These are phyloP conservation scores for Rotaria magnacalcarata DNA, from an alignment of 2,888 invertebrate genomes.

Conservation along the genomic window DNA sequence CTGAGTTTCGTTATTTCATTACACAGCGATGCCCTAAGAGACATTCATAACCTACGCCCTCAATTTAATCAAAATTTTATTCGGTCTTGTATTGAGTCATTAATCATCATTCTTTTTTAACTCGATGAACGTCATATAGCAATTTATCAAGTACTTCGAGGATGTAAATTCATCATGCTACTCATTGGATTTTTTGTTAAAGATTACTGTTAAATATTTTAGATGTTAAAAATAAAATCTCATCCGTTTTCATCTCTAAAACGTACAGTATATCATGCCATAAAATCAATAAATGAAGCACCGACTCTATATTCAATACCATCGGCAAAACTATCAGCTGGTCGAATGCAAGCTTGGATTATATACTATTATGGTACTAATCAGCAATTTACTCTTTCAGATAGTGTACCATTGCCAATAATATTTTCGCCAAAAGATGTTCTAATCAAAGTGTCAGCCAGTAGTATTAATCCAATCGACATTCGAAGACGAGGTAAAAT, in stretches of 20 bases:
- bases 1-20: too few relatives aligned
- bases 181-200: too few relatives aligned
- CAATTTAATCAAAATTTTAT: too few relatives aligned
- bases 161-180: too few relatives aligned
- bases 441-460: not conserved
- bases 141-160: too few relatives aligned
- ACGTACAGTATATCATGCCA: not conserved
- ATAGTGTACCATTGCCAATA: not conserved
- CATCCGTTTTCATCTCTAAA: not conserved
- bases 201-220: not conserved
- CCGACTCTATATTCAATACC: not conserved
- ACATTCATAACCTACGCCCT: too few relatives aligned
- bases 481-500: not conserved
- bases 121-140: too few relatives aligned
- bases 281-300: not conserved
- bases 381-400: not conserved
- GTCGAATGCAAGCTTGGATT: conserved; percentile 30
- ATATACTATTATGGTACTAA: conserved; percentile 29
- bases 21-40: too few relatives aligned
- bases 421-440: not conserved
- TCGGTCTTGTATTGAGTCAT: too few relatives aligned
- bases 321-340: not conserved
- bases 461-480: conserved; percentile 30
- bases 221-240: not conserved
- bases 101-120: too few relatives aligned